A percentile compares a stretch with the other conserved stretches of the same genome.
phyloP scores from a whole-genome alignment of 2,113 vertebrate species.

The Apaloderma vittatum region DNA sequence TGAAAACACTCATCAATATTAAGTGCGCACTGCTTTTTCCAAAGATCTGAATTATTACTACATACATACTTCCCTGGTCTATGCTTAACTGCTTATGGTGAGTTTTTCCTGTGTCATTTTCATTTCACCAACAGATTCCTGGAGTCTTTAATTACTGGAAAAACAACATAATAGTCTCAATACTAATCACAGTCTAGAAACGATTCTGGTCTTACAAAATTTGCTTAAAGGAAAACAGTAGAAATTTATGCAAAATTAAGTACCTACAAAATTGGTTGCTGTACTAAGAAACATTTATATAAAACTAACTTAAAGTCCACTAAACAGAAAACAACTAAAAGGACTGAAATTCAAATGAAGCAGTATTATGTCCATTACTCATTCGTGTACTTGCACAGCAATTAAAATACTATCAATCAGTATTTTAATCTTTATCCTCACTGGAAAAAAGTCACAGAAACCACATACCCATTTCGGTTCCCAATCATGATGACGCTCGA shows the following conservation, averaged over 20 bases:
- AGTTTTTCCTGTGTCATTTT: not conserved
- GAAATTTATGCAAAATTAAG: not conserved
- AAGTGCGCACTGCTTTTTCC: not conserved
- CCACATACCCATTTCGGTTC: not conserved
- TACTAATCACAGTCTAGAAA: not conserved
- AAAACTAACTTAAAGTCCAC: not conserved
- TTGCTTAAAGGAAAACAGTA: not conserved
- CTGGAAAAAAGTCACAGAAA: too few species aligned
- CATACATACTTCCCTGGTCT: not conserved
- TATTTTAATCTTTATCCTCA: not conserved
- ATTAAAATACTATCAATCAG: not conserved
- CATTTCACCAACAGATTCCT: not conserved
- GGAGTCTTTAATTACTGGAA: not conserved
- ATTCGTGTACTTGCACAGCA: accelerated
- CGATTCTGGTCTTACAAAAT: not conserved
- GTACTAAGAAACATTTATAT: not conserved
- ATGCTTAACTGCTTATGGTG: accelerated
- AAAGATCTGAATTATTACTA: not conserved
- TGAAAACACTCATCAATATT: not conserved
- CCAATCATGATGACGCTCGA: accelerated
- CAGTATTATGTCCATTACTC: not conserved
- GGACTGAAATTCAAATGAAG: not conserved
- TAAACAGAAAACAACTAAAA: not conserved
- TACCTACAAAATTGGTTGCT: not conserved
- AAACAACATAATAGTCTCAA: not conserved